phyloP scores from a whole-genome alignment of 1,140 invertebrate genomes.

The Drosophila murphyi region DNA sequence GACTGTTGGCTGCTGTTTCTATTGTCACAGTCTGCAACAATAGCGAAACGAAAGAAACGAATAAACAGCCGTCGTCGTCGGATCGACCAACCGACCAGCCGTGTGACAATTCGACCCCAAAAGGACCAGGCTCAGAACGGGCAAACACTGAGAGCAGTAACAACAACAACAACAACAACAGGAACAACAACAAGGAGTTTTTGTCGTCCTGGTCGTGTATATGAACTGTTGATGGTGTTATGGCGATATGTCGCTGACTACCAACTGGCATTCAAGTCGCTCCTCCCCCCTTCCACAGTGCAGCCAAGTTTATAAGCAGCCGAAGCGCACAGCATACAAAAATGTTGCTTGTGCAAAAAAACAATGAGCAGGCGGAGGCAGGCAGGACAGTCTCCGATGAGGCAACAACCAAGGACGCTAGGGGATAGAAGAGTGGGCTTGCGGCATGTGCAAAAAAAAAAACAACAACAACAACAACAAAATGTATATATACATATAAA shows the following conservation, averaged over 20 bases:
- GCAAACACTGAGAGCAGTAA: slow-evolving; percentile 9
- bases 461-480: background rate
- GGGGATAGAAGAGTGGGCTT: background rate
- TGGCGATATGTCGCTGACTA: slow-evolving; percentile 77
- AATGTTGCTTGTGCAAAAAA: slow-evolving; percentile 72
- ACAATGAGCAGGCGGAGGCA: slow-evolving; percentile 48
- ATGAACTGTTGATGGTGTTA: slow-evolving; percentile 83
- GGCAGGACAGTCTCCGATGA: slow-evolving; percentile 2
- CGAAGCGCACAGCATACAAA: slow-evolving; percentile 51
- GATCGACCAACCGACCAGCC: slow-evolving; percentile 35
- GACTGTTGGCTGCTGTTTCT: slow-evolving; percentile 44
- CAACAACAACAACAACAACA: slow-evolving; percentile 27
- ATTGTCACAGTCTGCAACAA: slow-evolving; percentile 78
- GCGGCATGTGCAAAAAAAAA: background rate
- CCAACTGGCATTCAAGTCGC: slow-evolving; percentile 29
- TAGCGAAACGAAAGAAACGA: slow-evolving; percentile 50
- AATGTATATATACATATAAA: background rate
- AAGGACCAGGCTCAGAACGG: slow-evolving; percentile 39
- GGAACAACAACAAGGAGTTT: slow-evolving; percentile 40
- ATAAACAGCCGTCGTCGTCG: slow-evolving; percentile 1
- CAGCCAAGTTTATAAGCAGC: slow-evolving; percentile 63
- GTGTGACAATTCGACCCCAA: slow-evolving; percentile 75
- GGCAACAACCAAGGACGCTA: background rate
- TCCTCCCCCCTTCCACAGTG: slow-evolving; percentile 19
- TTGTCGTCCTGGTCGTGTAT: slow-evolving; percentile 47